These are phyloP conservation scores for Parazoanthus atlanticus DNA, from an alignment of 92 coral and sea anemone species.

Conservation along the genomic window DNA sequence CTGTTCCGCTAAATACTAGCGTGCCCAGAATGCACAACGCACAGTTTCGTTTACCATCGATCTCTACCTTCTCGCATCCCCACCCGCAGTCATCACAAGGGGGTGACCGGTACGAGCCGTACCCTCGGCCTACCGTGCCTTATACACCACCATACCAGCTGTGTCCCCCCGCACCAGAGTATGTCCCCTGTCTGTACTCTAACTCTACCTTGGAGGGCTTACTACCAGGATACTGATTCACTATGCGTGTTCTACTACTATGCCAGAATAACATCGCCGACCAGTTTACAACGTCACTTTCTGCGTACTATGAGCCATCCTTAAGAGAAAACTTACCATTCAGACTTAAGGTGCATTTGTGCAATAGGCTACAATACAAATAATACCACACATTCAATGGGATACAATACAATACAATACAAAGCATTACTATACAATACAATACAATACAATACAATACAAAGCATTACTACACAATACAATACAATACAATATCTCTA, in stretches of 20 bases:
- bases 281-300: background rate
- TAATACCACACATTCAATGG: too few species aligned
- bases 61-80: slow-evolving; percentile 24
- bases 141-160: slow-evolving; percentile 31
- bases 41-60: slow-evolving; percentile 37
- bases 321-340: too few species aligned
- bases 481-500: too few species aligned
- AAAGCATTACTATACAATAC: too few species aligned
- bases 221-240: slow-evolving; percentile 27
- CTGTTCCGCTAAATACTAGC: slow-evolving; percentile 16
- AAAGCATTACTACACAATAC: too few species aligned
- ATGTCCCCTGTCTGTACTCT: slow-evolving; percentile 25
- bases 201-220: slow-evolving; percentile 26
- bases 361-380: too few species aligned
- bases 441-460: too few species aligned
- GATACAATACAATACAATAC: too few species aligned
- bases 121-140: slow-evolving; percentile 27
- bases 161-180: slow-evolving; percentile 30
- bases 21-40: slow-evolving; percentile 24
- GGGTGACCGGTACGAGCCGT: slow-evolving; percentile 31
- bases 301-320: background rate
- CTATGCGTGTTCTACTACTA: background rate
- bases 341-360: too few species aligned
- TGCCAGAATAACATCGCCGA: background rate
- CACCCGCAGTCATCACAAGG: slow-evolving; percentile 25